phyloP scores from a whole-genome alignment of 2,888 invertebrate genomes.

The Polydrusus tereticollis region DNA sequence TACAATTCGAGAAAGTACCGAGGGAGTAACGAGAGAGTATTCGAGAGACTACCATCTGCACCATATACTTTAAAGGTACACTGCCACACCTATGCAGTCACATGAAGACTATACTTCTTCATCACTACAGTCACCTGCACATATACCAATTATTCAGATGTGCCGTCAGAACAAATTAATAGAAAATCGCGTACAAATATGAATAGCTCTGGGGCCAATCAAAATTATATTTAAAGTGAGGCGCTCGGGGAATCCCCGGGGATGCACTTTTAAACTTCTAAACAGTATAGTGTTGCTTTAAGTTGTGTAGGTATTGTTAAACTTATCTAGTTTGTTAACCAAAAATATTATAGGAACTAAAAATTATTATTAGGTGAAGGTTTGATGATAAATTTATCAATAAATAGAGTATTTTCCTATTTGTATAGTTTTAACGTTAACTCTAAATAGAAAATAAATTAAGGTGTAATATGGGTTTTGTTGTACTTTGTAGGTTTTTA shows the following conservation, averaged over 20 bases:
- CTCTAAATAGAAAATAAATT: background rate
- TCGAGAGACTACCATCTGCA: background rate
- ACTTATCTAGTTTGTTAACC: too few relatives aligned
- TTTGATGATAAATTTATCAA: background rate
- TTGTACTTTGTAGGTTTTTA: background rate
- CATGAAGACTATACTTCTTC: background rate
- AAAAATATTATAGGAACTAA: too few relatives aligned
- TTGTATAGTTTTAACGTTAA: background rate
- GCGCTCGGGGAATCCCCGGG: background rate
- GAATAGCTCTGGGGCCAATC: background rate
- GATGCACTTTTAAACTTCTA: background rate
- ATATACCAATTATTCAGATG: background rate
- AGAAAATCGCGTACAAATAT: background rate
- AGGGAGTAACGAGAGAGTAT: too few relatives aligned
- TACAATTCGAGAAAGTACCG: too few relatives aligned
- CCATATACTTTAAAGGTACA: conserved; percentile 9
- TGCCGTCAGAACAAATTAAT: background rate
- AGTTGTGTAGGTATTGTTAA: too few relatives aligned
- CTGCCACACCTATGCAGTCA: conserved; percentile 4
- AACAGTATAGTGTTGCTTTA: too few relatives aligned
- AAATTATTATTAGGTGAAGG: too few relatives aligned
- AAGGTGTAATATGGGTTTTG: background rate
- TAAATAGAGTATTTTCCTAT: conserved; percentile 1
- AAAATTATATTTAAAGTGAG: conserved; percentile 11
- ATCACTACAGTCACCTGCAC: conserved; percentile 4